Base-by-base conservation (phyloP, 1,140 invertebrate species). In the Vollenhovia emeryi region DNA sequence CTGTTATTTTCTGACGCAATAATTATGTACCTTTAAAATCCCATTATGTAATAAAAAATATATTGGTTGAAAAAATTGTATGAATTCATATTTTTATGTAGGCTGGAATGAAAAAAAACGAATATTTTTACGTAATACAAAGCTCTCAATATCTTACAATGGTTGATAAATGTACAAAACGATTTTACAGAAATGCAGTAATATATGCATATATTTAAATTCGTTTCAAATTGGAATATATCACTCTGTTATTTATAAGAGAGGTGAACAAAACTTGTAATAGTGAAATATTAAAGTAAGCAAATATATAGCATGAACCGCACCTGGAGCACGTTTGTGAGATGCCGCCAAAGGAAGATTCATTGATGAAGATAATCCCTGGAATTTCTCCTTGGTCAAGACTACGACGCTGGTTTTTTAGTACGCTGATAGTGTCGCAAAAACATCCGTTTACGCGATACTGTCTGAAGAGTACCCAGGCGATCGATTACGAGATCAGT, bases 401-500 rank as follows among this genome's bases (percentile, higher is more conserved):
- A 18, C 11, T 92, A 8, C 85, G 64, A 36, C 87, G 92, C 27
- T 93, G 90, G 89, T 68, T 91, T 0, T 48, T 89, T 0, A 62
- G 86, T 1, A 71, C 73, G 59, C 86, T 86, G 7, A 87, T 92
- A 21, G 36, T 89, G 7, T 89, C 87, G 0, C 50, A 8, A 1
- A 85, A 76, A 9, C 90, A 94, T 78, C 91, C 86, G 5, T 88
- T 91, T n/a, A 90, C 88, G 3, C 80, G 86, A 52, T 90, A 86
- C 40, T 92, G 83, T 21, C 64, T 95, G 13, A 94, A 93, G 84
- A 95, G 94, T 60, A 85, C 64, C 0, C 88, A 84, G 0, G 86
- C 90, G 3, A 89, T 94, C 5, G 90, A 87, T 79, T 91, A 92
- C 30, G 94, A 95, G 80, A 94, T 94, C 43, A 89, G 7, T 6